Evolutionary conservation across 2,888 invertebrate species (phyloP).

Genomic region (Willowsia nigromaculata): DNA sequence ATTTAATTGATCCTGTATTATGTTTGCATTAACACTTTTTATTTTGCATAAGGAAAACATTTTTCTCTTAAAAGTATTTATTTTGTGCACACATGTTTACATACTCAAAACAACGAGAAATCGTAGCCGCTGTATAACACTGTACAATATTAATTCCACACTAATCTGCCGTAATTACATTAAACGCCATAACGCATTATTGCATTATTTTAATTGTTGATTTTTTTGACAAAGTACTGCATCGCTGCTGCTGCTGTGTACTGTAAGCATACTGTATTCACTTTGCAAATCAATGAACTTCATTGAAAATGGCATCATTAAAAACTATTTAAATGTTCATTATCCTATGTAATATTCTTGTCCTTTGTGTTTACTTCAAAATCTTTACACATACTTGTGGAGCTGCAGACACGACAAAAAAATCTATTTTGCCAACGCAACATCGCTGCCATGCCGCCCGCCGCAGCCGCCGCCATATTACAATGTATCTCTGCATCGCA

Average conservation of each 20-base stretch:
- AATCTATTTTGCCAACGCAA: constrained; percentile 30
- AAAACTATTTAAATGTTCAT: neutral
- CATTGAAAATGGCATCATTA: constrained; percentile 23
- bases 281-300: constrained; percentile 40
- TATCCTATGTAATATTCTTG: constrained; percentile 8
- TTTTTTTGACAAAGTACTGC: constrained; percentile 27
- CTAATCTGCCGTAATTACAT: constrained; percentile 15
- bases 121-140: constrained; percentile 25
- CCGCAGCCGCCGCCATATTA: constrained; percentile 10
- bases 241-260: constrained; percentile 65
- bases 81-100: constrained; percentile 28
- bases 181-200: constrained; percentile 4
- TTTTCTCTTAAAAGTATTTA: neutral
- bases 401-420: neutral
- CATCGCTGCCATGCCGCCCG: constrained; percentile 33
- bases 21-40: constrained; percentile 19
- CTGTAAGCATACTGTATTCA: constrained; percentile 56
- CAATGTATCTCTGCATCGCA: constrained; percentile 7
- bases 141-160: constrained; percentile 8
- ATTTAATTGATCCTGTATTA: neutral
- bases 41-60: neutral
- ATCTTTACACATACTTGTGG: neutral
- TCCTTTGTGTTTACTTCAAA: constrained; percentile 26
- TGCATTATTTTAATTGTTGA: constrained; percentile 27
- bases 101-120: neutral